Base-by-base conservation (phyloP, 1,140 invertebrate species). In the Plutomurus gul region DNA sequence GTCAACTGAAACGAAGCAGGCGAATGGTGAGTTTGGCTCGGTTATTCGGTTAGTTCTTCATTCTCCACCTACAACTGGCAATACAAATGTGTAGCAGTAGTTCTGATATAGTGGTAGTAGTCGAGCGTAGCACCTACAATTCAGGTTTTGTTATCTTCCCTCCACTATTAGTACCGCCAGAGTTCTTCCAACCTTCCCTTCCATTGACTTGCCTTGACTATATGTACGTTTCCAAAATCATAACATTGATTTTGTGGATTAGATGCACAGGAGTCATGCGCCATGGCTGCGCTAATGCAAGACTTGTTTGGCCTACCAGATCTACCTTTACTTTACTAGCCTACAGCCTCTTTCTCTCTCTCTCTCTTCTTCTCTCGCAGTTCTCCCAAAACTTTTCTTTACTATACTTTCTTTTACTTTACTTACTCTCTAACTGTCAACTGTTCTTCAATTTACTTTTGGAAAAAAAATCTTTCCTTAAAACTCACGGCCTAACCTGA, bases 161-260 rank as follows among this genome's bases (percentile, higher is more conserved):
- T 16, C 20, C 46, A 7, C 7, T 43, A 46, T 13, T 46, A 46
- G 43, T 47, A 5, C 20, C 2, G n/a, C n/a, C 39, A 27, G 13
- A 36, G 56, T 13, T 56, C 22, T 60, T 60, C 11, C 11, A 65
- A 33, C 39, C 37, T 72, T 72, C 39, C 70, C 70, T 72, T 39
- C 37, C 70, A 65, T 65, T 65, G 56, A 65, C 56, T 65, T 27
- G 25, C 36, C 56, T 65, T 49, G 30, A 65, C 56, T 65, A 11
- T 71, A 43, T 39, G 10, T 72, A 77, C 51, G 76, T 71, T 77
- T 77, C 60, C 49, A 84, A 84, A 70, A 79, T 81, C 76, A 81
- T 78, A 81, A 81, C 80, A 81, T 81, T 81, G 80, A 81, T 81
- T 81, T 81, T 81, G 80, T 77, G 80, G 80, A 81, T 81, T 81